phyloP scores from a whole-genome alignment of 53 echinoderm and acorn worm species.

The Holothuria scabra region DNA sequence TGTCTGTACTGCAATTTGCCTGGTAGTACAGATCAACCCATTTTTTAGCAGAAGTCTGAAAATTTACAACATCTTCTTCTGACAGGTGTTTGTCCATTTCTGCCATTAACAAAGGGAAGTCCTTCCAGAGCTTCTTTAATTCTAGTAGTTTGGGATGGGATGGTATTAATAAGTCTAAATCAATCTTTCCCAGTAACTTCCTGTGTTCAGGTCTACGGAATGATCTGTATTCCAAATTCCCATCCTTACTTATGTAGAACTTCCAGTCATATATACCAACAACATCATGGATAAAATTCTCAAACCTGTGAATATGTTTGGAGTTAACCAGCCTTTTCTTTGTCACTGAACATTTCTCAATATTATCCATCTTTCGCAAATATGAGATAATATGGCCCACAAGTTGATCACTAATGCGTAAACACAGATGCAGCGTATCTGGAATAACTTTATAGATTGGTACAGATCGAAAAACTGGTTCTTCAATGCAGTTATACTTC shows the following conservation, averaged over 20 bases:
- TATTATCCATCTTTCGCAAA: constrained; percentile 51
- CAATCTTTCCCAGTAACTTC: constrained; percentile 36
- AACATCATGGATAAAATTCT: constrained; percentile 14
- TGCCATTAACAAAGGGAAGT: constrained; percentile 27
- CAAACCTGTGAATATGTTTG: constrained; percentile 30
- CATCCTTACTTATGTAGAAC: constrained; percentile 32
- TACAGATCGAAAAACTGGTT: constrained; percentile 43
- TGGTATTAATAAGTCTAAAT: constrained; percentile 48
- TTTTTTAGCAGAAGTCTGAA: constrained; percentile 47
- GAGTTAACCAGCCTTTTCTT: background rate
- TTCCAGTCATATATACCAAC: constrained; percentile 33
- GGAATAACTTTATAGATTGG: constrained; percentile 50
- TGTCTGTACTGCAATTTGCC: constrained; percentile 49
- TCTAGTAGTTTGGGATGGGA: constrained; percentile 33
- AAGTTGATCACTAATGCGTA: constrained; percentile 62
- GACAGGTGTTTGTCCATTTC: constrained; percentile 44
- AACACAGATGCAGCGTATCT: constrained; percentile 59
- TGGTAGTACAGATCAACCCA: constrained; percentile 42
- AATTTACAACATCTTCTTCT: constrained; percentile 19
- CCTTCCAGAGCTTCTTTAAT: constrained; percentile 40
- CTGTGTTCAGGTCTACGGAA: constrained; percentile 33
- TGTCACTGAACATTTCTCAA: constrained; percentile 21
- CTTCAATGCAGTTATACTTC: constrained; percentile 48
- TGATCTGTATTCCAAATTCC: constrained; percentile 28
- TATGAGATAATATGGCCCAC: constrained; percentile 57